Conservation (phyloP, 2,888 invertebrate genomes). For the Scaptomyza tumidula region DNA sequence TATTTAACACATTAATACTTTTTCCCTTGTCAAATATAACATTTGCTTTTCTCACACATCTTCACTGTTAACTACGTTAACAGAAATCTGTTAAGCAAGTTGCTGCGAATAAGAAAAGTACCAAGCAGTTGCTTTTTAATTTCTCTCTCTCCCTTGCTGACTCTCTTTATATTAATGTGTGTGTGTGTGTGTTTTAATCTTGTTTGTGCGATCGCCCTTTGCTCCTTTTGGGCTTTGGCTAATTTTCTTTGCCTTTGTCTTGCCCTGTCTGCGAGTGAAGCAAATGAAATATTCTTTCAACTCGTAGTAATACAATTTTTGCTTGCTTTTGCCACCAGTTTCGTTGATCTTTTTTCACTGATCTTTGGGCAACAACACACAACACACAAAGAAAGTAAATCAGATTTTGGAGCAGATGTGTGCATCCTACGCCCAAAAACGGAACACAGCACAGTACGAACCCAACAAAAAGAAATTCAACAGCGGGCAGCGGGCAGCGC, state of each 20-base stretch:
- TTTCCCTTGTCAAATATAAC: background rate
- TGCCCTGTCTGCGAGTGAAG: conserved; percentile 33
- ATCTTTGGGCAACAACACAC: conserved; percentile 56
- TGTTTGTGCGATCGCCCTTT: conserved; percentile 76
- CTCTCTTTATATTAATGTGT: conserved; percentile 6
- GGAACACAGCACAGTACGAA: conserved; percentile 1
- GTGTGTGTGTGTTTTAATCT: conserved; percentile 54
- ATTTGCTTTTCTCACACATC: background rate
- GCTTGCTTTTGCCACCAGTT: conserved; percentile 62
- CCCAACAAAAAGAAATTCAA: conserved; percentile 14
- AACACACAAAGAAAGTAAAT: conserved; percentile 77
- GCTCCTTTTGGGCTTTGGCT: conserved; percentile 69
- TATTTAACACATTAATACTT: too few species aligned
- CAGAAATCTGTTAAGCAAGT: conserved; percentile 15
- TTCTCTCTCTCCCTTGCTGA: conserved; percentile 11
- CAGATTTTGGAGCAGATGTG: conserved; percentile 75
- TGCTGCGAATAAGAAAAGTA: background rate
- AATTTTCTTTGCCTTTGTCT: conserved; percentile 71
- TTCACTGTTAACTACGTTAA: conserved; percentile 15
- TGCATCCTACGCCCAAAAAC: conserved; percentile 46
- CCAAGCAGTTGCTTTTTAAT: conserved; percentile 24
- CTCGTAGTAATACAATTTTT: conserved; percentile 41
- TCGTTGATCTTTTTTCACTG: conserved; percentile 64
- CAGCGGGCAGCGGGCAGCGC: conserved; percentile 9
- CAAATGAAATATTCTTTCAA: conserved; percentile 39